A percentile compares a stretch with the other conserved stretches of the same genome.
Conservation (phyloP, 2,113 vertebrate genomes). For the Gadus macrocephalus region DNA sequence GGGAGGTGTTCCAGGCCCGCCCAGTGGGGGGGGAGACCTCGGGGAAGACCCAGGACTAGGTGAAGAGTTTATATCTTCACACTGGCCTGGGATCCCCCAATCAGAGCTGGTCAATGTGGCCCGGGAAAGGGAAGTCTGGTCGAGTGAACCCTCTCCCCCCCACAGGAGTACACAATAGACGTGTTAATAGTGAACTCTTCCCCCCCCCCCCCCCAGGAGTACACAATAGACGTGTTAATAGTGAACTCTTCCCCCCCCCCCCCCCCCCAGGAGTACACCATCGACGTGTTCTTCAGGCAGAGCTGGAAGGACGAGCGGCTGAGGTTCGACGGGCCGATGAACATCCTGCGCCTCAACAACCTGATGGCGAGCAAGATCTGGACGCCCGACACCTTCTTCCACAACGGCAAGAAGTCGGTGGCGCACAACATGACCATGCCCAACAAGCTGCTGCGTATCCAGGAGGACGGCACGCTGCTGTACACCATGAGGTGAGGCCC, state of each 20-base stretch:
- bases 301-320: conserved; percentile 96
- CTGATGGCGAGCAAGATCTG: conserved; percentile 99
- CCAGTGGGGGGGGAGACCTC: too few species aligned
- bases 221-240: too few species aligned
- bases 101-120: too few species aligned
- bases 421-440: conserved; percentile 99
- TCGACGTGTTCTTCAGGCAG: conserved; percentile 98
- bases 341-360: conserved; percentile 94
- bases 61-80: too few species aligned
- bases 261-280: conserved; percentile 89
- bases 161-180: too few species aligned
- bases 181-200: background rate
- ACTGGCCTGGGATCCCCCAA: too few species aligned
- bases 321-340: conserved; percentile 95
- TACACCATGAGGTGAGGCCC: conserved; percentile 92
- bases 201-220: background rate
- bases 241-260: background rate
- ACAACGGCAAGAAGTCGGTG: conserved; percentile 97
- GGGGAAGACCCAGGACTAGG: too few species aligned
- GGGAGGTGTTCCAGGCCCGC: too few species aligned
- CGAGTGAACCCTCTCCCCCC: too few species aligned
- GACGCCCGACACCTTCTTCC: conserved; percentile 98
- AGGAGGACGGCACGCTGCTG: conserved; percentile 91
- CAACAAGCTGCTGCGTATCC: conserved; percentile 94
- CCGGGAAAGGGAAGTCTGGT: too few species aligned